These are phyloP conservation scores for Hypomecis atomaria DNA, from an alignment of 2,888 invertebrate species.

Conservation along the genomic window DNA sequence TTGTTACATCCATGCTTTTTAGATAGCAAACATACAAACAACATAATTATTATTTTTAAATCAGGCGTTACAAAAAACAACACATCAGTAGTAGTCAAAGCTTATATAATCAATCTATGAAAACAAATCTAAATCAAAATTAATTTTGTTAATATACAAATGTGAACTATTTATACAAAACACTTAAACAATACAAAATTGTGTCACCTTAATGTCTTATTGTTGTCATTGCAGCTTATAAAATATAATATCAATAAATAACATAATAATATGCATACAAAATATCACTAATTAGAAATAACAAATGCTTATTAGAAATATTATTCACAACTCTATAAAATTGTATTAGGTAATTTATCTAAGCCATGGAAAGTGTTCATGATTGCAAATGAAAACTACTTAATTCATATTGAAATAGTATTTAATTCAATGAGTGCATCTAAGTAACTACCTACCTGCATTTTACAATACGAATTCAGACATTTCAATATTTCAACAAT, in stretches of 20 bases:
- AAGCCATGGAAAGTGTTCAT: neutral
- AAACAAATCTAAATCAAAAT: neutral
- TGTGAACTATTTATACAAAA: neutral
- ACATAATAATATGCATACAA: neutral
- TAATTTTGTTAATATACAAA: constrained; percentile 3
- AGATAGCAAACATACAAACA: no score
- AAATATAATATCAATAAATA: constrained; percentile 21
- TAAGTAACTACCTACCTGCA: no score
- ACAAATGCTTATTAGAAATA: neutral
- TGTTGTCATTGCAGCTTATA: constrained; percentile 20
- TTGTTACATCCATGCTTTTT: no score
- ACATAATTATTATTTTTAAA: no score
- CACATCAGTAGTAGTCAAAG: neutral
- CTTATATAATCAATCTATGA: constrained; percentile 2
- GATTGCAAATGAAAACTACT: constrained; percentile 1
- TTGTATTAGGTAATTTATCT: neutral
- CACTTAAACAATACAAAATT: constrained; percentile 1
- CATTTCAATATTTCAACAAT: no score
- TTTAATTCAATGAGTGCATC: no score
- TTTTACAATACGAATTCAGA: no score
- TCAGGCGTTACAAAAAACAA: neutral
- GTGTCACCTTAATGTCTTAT: neutral
- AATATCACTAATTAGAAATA: neutral
- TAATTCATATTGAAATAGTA: no score
- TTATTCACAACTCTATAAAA: constrained; percentile 26